These are phyloP conservation scores for Coracopsis vasa DNA, from an alignment of 2,113 vertebrate genomes.

Conservation along the genomic window DNA sequence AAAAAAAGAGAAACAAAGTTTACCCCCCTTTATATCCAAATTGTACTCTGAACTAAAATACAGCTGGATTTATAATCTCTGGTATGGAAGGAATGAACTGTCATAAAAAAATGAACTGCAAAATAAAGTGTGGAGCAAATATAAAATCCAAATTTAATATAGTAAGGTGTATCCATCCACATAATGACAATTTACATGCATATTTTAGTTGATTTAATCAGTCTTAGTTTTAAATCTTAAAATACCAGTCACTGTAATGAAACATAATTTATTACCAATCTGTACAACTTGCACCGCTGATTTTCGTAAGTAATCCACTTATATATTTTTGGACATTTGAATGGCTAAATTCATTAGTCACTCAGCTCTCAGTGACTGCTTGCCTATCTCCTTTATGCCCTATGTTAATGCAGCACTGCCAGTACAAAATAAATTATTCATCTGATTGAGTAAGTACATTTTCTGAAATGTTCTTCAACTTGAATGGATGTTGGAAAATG, in stretches of 20 bases:
- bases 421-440: conserved; percentile 30
- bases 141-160: conserved; percentile 37
- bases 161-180: conserved; percentile 23
- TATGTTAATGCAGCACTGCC: not conserved
- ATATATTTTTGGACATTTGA: not conserved
- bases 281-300: not conserved
- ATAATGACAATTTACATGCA: conserved; percentile 12
- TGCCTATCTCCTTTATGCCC: not conserved
- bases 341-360: not conserved
- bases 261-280: conserved; percentile 38
- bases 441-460: not conserved
- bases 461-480: not conserved
- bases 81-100: not conserved
- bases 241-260: not conserved
- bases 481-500: not conserved
- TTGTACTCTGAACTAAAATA: not conserved
- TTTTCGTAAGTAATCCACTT: conserved; percentile 6
- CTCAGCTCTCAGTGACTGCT: not conserved
- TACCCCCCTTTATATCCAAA: not conserved
- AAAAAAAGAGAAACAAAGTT: not conserved
- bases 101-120: not conserved
- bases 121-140: conserved; percentile 33
- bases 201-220: conserved; percentile 40
- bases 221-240: conserved; percentile 7
- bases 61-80: not conserved